Conservation (phyloP, 2,888 invertebrate genomes). For the Boloria euphrosyne region DNA sequence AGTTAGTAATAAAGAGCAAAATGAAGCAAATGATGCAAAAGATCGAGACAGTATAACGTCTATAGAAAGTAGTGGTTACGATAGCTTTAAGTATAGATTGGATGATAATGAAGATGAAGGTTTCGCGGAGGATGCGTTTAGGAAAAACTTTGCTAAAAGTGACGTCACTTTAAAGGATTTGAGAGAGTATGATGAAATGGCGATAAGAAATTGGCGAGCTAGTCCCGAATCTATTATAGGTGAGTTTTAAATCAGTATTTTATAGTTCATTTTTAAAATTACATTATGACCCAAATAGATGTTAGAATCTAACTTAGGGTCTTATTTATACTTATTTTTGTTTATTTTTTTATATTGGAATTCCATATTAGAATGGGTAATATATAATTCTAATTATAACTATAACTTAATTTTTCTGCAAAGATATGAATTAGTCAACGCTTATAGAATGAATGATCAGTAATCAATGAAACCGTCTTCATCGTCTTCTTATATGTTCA, state of each 20-base stretch:
- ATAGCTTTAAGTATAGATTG: constrained; percentile 85
- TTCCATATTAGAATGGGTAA: too few species aligned
- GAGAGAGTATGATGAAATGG: constrained; percentile 59
- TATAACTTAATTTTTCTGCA: too few species aligned
- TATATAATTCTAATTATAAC: too few species aligned
- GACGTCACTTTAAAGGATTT: constrained; percentile 46
- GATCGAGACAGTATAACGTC: constrained; percentile 85
- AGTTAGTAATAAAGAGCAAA: neutral
- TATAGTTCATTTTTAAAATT: neutral
- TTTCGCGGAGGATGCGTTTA: constrained; percentile 70
- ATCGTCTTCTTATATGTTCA: too few species aligned
- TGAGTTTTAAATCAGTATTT: constrained; percentile 44
- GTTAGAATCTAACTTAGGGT: too few species aligned
- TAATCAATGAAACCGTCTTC: too few species aligned
- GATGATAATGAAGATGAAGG: constrained; percentile 78
- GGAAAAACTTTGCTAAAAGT: constrained; percentile 69
- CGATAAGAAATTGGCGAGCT: constrained; percentile 63
- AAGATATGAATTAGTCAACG: too few species aligned
- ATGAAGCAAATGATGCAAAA: constrained; percentile 49
- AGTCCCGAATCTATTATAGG: constrained; percentile 72
- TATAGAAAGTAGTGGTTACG: constrained; percentile 89
- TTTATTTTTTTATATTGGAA: too few species aligned
- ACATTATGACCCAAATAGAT: too few species aligned
- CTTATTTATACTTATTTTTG: too few species aligned
- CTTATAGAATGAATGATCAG: too few species aligned